Evolutionary conservation across 2,888 invertebrate genomes (phyloP).

Genomic region (Eristalis tenax): DNA sequence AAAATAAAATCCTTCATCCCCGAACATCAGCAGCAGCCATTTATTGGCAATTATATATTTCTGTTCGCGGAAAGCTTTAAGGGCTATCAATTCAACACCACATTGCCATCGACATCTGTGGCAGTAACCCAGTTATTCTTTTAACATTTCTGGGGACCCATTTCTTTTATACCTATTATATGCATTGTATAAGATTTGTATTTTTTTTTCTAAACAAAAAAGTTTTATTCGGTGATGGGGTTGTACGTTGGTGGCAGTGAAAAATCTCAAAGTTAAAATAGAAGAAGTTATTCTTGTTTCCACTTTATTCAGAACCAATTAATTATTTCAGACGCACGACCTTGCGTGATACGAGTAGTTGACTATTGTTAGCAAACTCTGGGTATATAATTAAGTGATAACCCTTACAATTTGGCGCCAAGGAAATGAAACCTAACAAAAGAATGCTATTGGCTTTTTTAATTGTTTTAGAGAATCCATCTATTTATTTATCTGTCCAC

Average conservation of each 20-base stretch:
- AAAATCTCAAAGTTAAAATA: neutral
- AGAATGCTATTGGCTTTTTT: neutral
- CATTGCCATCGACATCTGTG: constrained; percentile 35
- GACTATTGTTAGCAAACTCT: neutral
- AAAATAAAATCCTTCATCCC: constrained; percentile 61
- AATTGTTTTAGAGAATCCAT: neutral
- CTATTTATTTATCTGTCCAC: neutral
- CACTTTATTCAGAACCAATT: neutral
- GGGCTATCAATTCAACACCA: constrained; percentile 66
- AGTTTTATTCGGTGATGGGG: neutral
- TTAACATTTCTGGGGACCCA: constrained; percentile 1
- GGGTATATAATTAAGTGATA: neutral
- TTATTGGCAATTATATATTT: constrained; percentile 67
- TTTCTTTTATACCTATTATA: constrained; percentile 1
- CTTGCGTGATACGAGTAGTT: neutral
- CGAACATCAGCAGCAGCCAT: constrained; percentile 59
- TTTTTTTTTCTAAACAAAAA: neutral
- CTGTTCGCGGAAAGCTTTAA: constrained; percentile 64
- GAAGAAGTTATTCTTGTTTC: neutral
- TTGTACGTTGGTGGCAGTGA: neutral
- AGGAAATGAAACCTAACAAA: neutral
- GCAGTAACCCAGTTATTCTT: constrained; percentile 19
- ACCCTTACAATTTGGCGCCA: neutral
- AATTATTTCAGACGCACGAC: neutral
- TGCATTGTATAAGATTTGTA: neutral